phyloP scores from a whole-genome alignment of 1,140 invertebrate genomes.

The Cotesia glomerata region DNA sequence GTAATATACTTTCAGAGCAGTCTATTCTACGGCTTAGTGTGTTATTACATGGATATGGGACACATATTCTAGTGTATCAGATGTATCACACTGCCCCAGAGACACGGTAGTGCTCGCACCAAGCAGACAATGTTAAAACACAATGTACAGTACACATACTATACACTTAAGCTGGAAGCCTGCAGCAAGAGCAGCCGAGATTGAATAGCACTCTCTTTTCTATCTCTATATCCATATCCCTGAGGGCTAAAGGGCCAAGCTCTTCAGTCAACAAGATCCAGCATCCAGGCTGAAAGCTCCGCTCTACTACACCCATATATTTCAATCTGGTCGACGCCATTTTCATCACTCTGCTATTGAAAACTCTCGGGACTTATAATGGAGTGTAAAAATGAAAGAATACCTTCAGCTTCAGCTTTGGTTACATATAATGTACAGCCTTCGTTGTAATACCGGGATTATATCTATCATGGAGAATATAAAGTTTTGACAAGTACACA shows the following conservation, averaged over 20 bases:
- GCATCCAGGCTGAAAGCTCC: conserved; percentile 1
- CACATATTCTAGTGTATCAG: too few relatives aligned
- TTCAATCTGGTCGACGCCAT: background rate
- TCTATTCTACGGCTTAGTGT: too few relatives aligned
- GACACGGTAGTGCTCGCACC: too few relatives aligned
- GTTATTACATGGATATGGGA: too few relatives aligned
- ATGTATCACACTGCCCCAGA: too few relatives aligned
- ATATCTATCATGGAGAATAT: too few relatives aligned
- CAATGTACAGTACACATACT: background rate
- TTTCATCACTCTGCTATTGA: background rate
- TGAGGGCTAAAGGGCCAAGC: background rate
- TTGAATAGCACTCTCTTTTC: background rate
- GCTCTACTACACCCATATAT: background rate
- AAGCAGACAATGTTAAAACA: too few relatives aligned
- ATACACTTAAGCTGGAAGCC: background rate
- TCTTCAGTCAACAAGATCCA: conserved; percentile 23
- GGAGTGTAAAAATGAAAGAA: conserved; percentile 13
- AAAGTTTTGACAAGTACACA: background rate
- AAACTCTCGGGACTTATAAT: background rate
- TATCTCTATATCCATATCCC: background rate
- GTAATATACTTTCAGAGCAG: too few relatives aligned
- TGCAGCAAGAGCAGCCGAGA: background rate
- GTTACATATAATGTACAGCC: too few relatives aligned
- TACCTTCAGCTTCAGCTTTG: too few relatives aligned
- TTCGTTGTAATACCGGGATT: too few relatives aligned